Evolutionary conservation across 2,113 vertebrate genomes (phyloP), one percentile per base, ranked within the genome.

Genomic region (Dasyprocta punctata): DNA sequence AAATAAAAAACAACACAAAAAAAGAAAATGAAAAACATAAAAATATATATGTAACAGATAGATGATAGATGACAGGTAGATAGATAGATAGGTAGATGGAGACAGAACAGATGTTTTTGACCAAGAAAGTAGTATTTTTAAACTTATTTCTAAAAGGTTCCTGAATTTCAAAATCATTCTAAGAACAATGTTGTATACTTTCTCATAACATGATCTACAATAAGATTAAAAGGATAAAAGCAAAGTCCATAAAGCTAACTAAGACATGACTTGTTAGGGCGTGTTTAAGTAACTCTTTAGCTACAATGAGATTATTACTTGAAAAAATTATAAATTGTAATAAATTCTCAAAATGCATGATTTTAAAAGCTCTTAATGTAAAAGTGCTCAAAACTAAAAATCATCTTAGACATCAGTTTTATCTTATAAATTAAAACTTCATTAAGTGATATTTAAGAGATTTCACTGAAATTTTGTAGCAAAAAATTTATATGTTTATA

Each of bases 111-210:
- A 95, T n/a, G 1, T 38, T 80, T 38, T 73, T n/a, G 49, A 14
- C 65, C 3, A 75, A 90, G 58, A 89, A 22, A 86, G 22, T 92
- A 8, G 28, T 41, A 60, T 38, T 81, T 93, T 85, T 44, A 0
- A 73, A 94, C 90, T 89, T 80, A 86, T 89, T 58, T 60, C 52
- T 88, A 81, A 88, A 80, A 20, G 92, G 78, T 95, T 78, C 5
- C 49, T 94, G 89, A 94, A 95, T 92, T 97, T 69, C 47, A 92
- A 90, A 96, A 90, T 5, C 30, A 67, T 61, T 94, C n/a, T 41
- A 94, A 80, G 44, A 82, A 90, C 4, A 71, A 89, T 33, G 26
- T 26, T 33, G n/a, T 26, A 81, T 90, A 91, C 30, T 88, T 96
- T 85, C 63, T 93, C 56, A 88, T 95, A 90, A 88, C 20, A 87